A percentile compares a stretch with the other conserved stretches of the same genome.
Evolutionary conservation across 2,797 vertebrate genomes (phyloP).

Genomic region (Prunella strophiata): DNA sequence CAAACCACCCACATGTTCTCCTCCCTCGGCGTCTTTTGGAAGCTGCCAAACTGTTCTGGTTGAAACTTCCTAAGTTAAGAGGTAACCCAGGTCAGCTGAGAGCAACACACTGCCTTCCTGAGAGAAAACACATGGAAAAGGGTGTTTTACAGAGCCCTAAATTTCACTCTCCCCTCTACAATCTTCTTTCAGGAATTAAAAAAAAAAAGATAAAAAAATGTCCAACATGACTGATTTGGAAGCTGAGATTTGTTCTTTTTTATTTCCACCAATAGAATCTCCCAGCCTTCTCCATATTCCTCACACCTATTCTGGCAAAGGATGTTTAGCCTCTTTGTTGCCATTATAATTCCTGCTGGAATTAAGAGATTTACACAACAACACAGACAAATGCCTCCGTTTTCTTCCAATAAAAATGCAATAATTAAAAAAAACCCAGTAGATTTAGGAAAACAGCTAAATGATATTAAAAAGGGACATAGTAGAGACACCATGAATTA

Average conservation of each 20-base stretch:
- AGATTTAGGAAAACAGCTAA: background rate
- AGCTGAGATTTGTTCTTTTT: background rate
- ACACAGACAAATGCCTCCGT: background rate
- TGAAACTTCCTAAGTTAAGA: background rate
- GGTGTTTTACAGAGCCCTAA: fast-evolving
- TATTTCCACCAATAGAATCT: fast-evolving
- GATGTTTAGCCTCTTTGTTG: background rate
- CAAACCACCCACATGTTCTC: constrained; percentile 28
- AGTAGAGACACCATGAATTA: background rate
- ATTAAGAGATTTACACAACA: background rate
- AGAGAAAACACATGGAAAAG: background rate
- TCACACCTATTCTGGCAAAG: background rate
- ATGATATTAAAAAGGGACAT: background rate
- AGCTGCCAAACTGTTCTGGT: background rate
- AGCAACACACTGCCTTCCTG: background rate
- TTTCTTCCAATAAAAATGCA: background rate
- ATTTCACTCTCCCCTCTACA: background rate
- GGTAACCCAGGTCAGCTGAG: background rate
- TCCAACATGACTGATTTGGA: background rate
- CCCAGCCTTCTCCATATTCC: background rate
- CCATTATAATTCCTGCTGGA: background rate
- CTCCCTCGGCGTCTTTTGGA: background rate
- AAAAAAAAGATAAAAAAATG: background rate
- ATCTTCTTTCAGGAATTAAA: background rate
- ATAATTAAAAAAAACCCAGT: fast-evolving